These are phyloP conservation scores for Phataginus tetradactyla DNA, from an alignment of 2,797 vertebrate genomes.

Conservation along the genomic window DNA sequence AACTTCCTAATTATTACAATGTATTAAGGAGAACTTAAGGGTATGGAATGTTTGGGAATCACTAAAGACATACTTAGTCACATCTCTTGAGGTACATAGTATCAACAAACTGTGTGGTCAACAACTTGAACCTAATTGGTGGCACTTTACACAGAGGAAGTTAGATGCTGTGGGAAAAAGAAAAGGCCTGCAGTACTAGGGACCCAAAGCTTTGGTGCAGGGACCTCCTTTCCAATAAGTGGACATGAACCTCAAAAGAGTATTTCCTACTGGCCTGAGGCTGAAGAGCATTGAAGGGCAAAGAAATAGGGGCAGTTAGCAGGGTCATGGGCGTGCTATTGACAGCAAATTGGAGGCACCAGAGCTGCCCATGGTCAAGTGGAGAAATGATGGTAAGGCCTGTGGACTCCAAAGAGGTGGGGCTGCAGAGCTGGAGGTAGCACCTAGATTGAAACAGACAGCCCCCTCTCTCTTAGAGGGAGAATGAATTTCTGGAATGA, in stretches of 20 bases:
- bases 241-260: neutral
- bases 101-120: neutral
- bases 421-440: neutral
- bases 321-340: neutral
- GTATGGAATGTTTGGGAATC: neutral
- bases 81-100: neutral
- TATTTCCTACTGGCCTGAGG: neutral
- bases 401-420: neutral
- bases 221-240: neutral
- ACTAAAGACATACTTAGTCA: neutral
- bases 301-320: neutral
- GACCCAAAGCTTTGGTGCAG: accelerated
- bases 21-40: neutral
- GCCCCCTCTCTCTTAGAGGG: neutral
- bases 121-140: neutral
- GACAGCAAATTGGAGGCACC: neutral
- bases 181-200: neutral
- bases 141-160: neutral
- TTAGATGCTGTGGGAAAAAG: neutral
- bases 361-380: neutral
- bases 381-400: neutral
- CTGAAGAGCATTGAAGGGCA: neutral
- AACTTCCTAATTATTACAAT: neutral
- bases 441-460: neutral
- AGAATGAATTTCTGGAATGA: neutral